Evolutionary conservation across 2,888 invertebrate species (phyloP).

Genomic region (Amphipyra tragopoginis): DNA sequence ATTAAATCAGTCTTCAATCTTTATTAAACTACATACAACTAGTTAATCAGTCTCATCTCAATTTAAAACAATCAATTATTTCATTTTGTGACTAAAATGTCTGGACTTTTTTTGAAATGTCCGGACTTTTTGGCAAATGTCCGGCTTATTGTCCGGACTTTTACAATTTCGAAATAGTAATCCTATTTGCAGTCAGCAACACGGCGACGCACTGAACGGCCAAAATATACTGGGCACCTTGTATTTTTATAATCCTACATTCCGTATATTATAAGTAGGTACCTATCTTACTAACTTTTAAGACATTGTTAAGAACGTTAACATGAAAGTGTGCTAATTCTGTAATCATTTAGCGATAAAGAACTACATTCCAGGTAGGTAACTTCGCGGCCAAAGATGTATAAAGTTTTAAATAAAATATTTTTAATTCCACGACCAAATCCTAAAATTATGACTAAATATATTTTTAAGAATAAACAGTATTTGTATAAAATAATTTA

Average conservation of each 20-base stretch:
- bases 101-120: too few species aligned
- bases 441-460: conserved; percentile 1
- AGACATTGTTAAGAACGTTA: conserved; percentile 8
- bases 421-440: conserved; percentile 40
- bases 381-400: conserved; percentile 54
- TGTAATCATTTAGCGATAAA: conserved; percentile 28
- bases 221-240: not conserved
- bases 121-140: too few species aligned
- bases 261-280: conserved; percentile 45
- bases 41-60: too few species aligned
- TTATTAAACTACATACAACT: too few species aligned
- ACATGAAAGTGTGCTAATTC: conserved; percentile 9
- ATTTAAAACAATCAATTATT: too few species aligned
- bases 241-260: conserved; percentile 37
- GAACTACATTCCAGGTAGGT: conserved; percentile 51
- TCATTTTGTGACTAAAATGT: too few species aligned
- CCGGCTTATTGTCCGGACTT: too few species aligned
- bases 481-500: conserved; percentile 48
- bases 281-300: not conserved
- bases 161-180: too few species aligned
- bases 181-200: too few species aligned
- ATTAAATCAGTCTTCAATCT: too few species aligned
- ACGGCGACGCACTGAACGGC: not conserved
- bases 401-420: conserved; percentile 42
- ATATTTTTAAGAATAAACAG: conserved; percentile 47